These are phyloP conservation scores for Aethes cnicana DNA, from an alignment of 2,888 invertebrate genomes.

Conservation along the genomic window DNA sequence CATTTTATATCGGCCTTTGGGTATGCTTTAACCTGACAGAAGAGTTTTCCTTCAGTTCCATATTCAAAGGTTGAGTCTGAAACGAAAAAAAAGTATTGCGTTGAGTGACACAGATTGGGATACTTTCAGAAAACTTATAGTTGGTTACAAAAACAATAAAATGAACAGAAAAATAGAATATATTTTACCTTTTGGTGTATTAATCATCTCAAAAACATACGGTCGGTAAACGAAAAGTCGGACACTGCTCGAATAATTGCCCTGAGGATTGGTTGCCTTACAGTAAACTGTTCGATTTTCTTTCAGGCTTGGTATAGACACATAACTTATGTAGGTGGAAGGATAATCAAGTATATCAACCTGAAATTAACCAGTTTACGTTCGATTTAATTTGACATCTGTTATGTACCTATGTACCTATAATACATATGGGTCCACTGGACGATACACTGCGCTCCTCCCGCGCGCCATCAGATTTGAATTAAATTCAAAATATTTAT, in stretches of 20 bases:
- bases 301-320: constrained; percentile 46
- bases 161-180: not conserved
- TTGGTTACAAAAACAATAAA: not conserved
- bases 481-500: too few relatives aligned
- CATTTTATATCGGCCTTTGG: constrained; percentile 59
- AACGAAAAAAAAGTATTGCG: too few relatives aligned
- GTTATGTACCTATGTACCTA: too few relatives aligned
- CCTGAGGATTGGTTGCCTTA: constrained; percentile 49
- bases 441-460: too few relatives aligned
- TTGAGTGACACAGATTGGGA: too few relatives aligned
- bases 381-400: too few relatives aligned
- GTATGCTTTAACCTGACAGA: constrained; percentile 61
- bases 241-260: constrained; percentile 39
- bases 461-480: too few relatives aligned
- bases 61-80: constrained; percentile 62
- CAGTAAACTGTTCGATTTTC: constrained; percentile 56
- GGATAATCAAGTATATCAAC: constrained; percentile 55
- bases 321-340: constrained; percentile 55
- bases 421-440: too few relatives aligned
- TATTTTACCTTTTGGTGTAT: constrained; percentile 53
- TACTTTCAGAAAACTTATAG: too few relatives aligned
- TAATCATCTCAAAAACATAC: constrained; percentile 54
- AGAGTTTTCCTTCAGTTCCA: constrained; percentile 50
- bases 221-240: constrained; percentile 57
- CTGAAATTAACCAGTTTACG: constrained; percentile 40